Evolutionary conservation across 2,113 vertebrate species (phyloP), one percentile per base, ranked within the genome.

Genomic region (Rallus limicola): DNA sequence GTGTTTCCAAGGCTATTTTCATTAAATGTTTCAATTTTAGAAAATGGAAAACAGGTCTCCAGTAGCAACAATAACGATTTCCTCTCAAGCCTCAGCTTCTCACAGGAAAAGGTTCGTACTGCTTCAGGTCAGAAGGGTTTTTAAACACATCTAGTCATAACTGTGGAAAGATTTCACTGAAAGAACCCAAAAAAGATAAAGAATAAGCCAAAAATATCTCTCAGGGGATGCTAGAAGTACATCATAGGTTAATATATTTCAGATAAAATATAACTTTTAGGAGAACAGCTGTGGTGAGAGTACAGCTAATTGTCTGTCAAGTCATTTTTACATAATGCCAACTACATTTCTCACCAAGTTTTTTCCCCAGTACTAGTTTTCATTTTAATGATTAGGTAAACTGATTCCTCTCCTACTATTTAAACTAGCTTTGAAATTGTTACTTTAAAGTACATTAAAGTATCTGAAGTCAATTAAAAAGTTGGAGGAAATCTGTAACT

Each of bases 1-100:
- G n/a, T 65, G 29, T 87, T 96, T 93, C 70, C 48, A 94, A 91
- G 69, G 76, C 33, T 67, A 38, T 86, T 96, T 93, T 94, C 91
- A 89, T 86, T 69, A 96, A 90, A 67, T 42, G 52, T 21, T 74
- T 55, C 68, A 6, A 9, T 90, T 90, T 91, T 52, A 44, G 52
- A 88, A n/a, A 82, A 62, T 5, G 21, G 40, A 48, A 80, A 92
- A 29, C 26, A 86, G 26, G 17, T 87, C 91, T 92, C 42, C 50
- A 63, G 20, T 70, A 80, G 42, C 46, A 90, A 77, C 17, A 58
- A 38, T 14, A 86, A 88, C 2, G 16, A 71, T 74, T 90, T 82
- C 67, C 36, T 89, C 6, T 18, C 36, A 74, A 67, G 50, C 4
- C 20, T 25, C 31, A 63, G 67, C 36, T 80, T 85, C 78, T 90